Conservation (phyloP, 2,888 invertebrate genomes). For the Protophormia terraenovae region DNA sequence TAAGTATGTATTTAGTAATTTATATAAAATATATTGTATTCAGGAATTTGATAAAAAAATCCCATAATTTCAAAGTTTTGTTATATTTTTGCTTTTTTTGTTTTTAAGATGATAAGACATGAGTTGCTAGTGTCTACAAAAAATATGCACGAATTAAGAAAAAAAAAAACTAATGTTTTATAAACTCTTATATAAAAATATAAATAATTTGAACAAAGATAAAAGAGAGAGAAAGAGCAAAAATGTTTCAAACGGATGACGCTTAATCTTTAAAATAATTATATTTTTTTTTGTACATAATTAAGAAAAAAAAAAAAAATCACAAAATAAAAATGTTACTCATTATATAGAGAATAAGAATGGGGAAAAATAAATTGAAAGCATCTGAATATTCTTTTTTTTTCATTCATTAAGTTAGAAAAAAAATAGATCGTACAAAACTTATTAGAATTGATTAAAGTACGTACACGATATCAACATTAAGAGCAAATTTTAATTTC, state of each 20-base stretch:
- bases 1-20: too few relatives aligned
- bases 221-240: constrained; percentile 17
- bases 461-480: constrained; percentile 20
- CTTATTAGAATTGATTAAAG: constrained; percentile 26
- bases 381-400: constrained; percentile 49
- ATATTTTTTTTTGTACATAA: background rate
- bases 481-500: background rate
- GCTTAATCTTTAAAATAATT: constrained; percentile 38
- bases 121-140: constrained; percentile 40
- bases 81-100: background rate
- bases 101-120: constrained; percentile 64
- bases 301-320: background rate
- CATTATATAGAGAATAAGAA: constrained; percentile 1
- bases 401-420: constrained; percentile 40
- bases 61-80: constrained; percentile 3
- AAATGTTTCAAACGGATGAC: constrained; percentile 34
- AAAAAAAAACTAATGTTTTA: constrained; percentile 27
- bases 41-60: constrained; percentile 23
- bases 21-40: background rate
- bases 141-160: constrained; percentile 1
- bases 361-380: constrained; percentile 23
- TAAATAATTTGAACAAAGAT: constrained; percentile 26
- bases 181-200: background rate
- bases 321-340: constrained; percentile 16
- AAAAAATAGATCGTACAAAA: constrained; percentile 22